These are phyloP conservation scores for Philopotamus ludificatus DNA, from an alignment of 1,140 invertebrate species.

Conservation along the genomic window DNA sequence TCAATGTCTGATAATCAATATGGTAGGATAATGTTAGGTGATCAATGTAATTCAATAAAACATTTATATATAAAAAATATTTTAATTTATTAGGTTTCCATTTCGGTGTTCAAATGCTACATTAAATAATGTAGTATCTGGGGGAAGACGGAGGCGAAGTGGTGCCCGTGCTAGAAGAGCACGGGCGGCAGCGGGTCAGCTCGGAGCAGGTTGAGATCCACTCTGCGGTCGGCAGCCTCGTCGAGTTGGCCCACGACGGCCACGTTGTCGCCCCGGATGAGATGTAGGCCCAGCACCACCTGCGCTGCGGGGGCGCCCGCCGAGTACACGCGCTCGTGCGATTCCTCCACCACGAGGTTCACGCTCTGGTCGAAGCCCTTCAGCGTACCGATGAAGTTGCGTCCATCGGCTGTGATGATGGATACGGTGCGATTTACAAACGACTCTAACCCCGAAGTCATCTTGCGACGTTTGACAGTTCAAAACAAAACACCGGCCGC, in stretches of 20 bases:
- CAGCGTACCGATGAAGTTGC: slow-evolving; percentile 89
- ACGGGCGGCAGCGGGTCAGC: slow-evolving; percentile 73
- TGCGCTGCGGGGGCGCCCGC: slow-evolving; percentile 90
- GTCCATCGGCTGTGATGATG: slow-evolving; percentile 91
- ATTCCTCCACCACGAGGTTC: slow-evolving; percentile 96
- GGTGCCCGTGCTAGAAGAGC: slow-evolving; percentile 10
- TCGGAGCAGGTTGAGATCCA: slow-evolving; percentile 82
- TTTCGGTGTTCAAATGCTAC: too few relatives aligned
- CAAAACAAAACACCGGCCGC: slow-evolving; percentile 1
- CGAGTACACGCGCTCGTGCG: slow-evolving; percentile 95
- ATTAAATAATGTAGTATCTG: too few relatives aligned
- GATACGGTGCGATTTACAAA: slow-evolving; percentile 90
- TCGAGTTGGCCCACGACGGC: slow-evolving; percentile 91
- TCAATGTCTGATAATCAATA: too few relatives aligned
- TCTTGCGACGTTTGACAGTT: slow-evolving; percentile 44
- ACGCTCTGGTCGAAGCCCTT: slow-evolving; percentile 94
- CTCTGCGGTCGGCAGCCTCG: slow-evolving; percentile 81
- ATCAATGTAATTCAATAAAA: too few relatives aligned
- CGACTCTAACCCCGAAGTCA: slow-evolving; percentile 81
- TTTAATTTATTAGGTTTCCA: too few relatives aligned
- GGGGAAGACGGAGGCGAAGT: too few relatives aligned
- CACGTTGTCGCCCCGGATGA: slow-evolving; percentile 97
- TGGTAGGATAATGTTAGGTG: too few relatives aligned
- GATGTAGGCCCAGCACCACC: slow-evolving; percentile 93
- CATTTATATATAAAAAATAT: too few relatives aligned